phyloP scores from a whole-genome alignment of 2,797 vertebrate genomes.

The Todus mexicanus region DNA sequence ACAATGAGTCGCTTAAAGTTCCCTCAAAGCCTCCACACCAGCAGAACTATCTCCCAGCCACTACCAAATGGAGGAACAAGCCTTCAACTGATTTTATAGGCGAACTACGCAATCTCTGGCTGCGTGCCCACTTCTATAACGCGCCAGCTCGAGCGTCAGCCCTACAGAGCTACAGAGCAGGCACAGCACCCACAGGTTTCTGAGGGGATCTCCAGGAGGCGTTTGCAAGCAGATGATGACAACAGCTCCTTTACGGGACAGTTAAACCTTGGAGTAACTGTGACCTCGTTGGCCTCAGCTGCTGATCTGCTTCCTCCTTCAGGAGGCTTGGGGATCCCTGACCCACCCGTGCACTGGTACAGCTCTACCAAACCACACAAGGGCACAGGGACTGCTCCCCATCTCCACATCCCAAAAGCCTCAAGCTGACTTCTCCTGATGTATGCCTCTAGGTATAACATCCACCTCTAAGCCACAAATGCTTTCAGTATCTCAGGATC shows the following conservation, averaged over 20 bases:
- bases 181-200: neutral
- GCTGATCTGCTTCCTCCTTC: neutral
- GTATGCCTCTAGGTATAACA: fast-evolving
- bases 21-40: neutral
- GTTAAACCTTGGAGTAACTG: neutral
- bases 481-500: neutral
- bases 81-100: neutral
- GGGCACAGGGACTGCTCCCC: neutral
- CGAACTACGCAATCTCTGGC: fast-evolving
- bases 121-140: fast-evolving
- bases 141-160: neutral
- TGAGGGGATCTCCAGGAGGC: neutral
- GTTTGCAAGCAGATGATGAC: neutral
- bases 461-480: neutral
- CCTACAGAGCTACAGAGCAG: neutral
- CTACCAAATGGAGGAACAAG: neutral
- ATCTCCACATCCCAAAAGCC: neutral
- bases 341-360: fast-evolving
- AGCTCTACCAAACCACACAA: fast-evolving
- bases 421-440: neutral
- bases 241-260: neutral
- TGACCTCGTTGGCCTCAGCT: neutral
- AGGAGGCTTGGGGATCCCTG: neutral
- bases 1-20: neutral
- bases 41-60: neutral